Percentiles rank a stretch among this genome's conserved stretches.
Evolutionary conservation across 2,888 invertebrate species (phyloP).

Genomic region (Choreutis nemorana): DNA sequence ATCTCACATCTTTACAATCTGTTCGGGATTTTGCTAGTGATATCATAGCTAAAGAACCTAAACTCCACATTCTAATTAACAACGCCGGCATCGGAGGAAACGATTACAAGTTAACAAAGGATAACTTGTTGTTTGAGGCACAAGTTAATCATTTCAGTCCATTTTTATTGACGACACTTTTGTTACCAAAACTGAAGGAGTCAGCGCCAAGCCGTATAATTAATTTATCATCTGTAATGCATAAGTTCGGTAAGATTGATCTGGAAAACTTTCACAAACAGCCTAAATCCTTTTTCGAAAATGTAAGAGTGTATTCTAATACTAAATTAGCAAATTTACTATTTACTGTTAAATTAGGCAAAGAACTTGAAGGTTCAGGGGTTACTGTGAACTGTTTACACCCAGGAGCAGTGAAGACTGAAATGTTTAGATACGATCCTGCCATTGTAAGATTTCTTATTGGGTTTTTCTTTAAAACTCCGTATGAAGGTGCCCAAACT

Average conservation of each 20-base stretch:
- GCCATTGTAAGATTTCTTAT: constrained; percentile 65
- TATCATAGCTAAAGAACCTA: constrained; percentile 70
- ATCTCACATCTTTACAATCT: constrained; percentile 75
- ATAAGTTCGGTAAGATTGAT: constrained; percentile 71
- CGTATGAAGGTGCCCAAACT: constrained; percentile 79
- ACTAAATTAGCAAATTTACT: constrained; percentile 81
- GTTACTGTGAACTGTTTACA: constrained; percentile 82
- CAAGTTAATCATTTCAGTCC: constrained; percentile 92
- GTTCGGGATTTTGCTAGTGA: constrained; percentile 80
- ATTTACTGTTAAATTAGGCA: constrained; percentile 71
- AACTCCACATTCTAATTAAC: constrained; percentile 81
- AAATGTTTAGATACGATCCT: constrained; percentile 76
- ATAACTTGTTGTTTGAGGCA: constrained; percentile 84
- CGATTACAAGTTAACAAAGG: constrained; percentile 71
- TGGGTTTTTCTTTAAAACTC: constrained; percentile 70
- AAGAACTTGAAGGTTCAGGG: constrained; percentile 66
- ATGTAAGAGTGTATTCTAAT: constrained; percentile 65
- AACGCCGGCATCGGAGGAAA: constrained; percentile 82
- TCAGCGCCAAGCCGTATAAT: constrained; percentile 77
- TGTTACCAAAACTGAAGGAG: constrained; percentile 76
- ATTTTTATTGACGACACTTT: constrained; percentile 84
- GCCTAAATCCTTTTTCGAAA: constrained; percentile 49
- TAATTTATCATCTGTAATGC: constrained; percentile 78
- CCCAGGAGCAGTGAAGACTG: constrained; percentile 81
- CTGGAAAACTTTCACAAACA: constrained; percentile 73